A percentile compares a stretch with the other conserved stretches of the same genome.
phyloP scores from a whole-genome alignment of 2,888 invertebrate species.

The Hypsopygia costalis region DNA sequence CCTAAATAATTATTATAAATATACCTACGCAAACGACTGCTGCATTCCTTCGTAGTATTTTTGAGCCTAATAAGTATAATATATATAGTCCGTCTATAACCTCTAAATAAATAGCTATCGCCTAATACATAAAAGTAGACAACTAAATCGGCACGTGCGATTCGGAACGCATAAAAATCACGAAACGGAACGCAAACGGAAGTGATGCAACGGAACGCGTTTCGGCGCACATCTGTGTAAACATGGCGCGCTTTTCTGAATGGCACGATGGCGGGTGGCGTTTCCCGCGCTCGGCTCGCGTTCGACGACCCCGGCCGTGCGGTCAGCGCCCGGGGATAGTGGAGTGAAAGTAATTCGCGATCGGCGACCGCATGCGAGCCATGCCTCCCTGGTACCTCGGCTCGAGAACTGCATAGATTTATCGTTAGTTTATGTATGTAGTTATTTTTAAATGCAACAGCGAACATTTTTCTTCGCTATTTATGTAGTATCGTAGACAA shows the following conservation, averaged over 20 bases:
- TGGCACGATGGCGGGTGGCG: constrained; percentile 61
- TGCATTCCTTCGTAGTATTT: no score
- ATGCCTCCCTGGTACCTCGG: constrained; percentile 61
- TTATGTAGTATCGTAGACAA: no score
- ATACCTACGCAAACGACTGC: no score
- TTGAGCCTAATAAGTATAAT: no score
- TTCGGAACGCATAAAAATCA: constrained; percentile 48
- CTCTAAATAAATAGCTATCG: no score
- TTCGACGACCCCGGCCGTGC: constrained; percentile 68
- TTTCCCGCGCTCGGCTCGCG: constrained; percentile 67
- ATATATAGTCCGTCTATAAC: no score
- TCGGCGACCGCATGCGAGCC: constrained; percentile 63
- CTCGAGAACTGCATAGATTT: constrained; percentile 25
- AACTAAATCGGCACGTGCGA: constrained; percentile 58
- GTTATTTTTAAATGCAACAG: constrained; percentile 28
- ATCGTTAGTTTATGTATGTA: constrained; percentile 24
- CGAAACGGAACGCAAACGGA: constrained; percentile 73
- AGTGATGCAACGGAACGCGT: constrained; percentile 76
- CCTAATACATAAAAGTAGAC: constrained; percentile 38
- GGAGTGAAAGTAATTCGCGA: constrained; percentile 80
- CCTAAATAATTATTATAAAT: no score
- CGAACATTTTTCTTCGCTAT: background rate
- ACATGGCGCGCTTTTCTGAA: constrained; percentile 77
- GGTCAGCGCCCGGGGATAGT: constrained; percentile 75
- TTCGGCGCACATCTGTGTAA: constrained; percentile 79